Percentiles rank a stretch among this genome's conserved stretches.
Conservation (phyloP, 2,888 invertebrate species). For the Habrosyne pyritoides region DNA sequence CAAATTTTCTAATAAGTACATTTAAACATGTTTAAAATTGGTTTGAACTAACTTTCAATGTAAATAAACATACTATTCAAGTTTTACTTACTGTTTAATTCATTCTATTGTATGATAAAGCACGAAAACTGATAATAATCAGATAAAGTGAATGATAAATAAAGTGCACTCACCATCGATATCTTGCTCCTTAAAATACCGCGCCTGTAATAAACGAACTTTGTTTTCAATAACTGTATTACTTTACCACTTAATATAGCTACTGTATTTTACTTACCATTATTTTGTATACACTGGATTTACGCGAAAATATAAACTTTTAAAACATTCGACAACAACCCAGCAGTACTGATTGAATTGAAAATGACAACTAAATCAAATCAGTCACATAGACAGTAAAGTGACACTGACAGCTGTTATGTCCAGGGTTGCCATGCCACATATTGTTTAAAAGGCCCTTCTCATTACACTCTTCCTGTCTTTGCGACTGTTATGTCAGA, state of each 20-base stretch:
- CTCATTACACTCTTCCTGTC: no score
- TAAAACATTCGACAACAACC: background rate
- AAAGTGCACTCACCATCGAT: constrained; percentile 91
- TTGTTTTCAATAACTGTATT: background rate
- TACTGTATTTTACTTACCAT: background rate
- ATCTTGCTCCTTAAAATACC: constrained; percentile 96
- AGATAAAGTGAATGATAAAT: constrained; percentile 8
- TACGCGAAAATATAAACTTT: background rate
- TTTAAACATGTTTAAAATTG: background rate
- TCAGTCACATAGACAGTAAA: no score
- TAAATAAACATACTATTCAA: background rate
- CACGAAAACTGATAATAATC: background rate
- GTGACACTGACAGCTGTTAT: no score
- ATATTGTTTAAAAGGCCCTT: no score
- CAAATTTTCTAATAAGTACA: background rate
- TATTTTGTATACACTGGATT: background rate
- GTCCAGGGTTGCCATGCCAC: no score
- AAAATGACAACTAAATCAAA: no score
- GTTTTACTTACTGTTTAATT: background rate
- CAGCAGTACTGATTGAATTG: no score
- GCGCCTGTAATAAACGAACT: constrained; percentile 86
- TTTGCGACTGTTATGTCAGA: no score
- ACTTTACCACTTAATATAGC: background rate
- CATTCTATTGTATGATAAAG: constrained; percentile 3
- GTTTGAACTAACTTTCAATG: background rate